phyloP scores from a whole-genome alignment of 2,888 invertebrate species.

The Hypselothyrea guttata region DNA sequence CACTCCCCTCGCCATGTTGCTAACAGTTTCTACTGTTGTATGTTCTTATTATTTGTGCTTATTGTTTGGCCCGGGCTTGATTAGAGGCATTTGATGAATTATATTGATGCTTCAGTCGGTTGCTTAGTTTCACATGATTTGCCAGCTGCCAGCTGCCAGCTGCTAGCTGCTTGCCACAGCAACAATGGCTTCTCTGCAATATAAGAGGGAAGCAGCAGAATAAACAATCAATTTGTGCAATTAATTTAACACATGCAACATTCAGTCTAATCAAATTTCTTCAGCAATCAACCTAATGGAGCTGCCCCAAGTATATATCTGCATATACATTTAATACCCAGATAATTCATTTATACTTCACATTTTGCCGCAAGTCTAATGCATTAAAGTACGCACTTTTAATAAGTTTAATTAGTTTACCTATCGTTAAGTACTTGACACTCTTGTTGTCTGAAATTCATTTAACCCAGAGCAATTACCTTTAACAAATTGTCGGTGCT shows the following conservation, averaged over 20 bases:
- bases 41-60: constrained; percentile 52
- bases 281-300: constrained; percentile 21
- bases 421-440: background rate
- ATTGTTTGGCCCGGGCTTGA: constrained; percentile 48
- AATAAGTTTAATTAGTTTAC: too few species aligned
- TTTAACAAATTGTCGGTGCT: constrained; percentile 26
- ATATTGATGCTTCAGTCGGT: constrained; percentile 34
- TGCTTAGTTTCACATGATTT: constrained; percentile 39
- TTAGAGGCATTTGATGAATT: constrained; percentile 62
- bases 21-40: constrained; percentile 18
- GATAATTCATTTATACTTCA: background rate
- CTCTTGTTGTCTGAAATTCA: background rate
- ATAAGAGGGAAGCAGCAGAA: constrained; percentile 10
- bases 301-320: constrained; percentile 6
- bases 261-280: constrained; percentile 8
- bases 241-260: constrained; percentile 33
- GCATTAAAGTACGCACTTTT: too few species aligned
- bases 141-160: constrained; percentile 9
- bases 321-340: background rate
- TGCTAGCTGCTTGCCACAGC: background rate
- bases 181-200: constrained; percentile 26
- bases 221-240: constrained; percentile 50
- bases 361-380: too few species aligned
- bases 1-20: constrained; percentile 6
- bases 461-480: constrained; percentile 15